Evolutionary conservation across 2,797 vertebrate species (phyloP).

Genomic region (Microctenopoma steveboyesi): DNA sequence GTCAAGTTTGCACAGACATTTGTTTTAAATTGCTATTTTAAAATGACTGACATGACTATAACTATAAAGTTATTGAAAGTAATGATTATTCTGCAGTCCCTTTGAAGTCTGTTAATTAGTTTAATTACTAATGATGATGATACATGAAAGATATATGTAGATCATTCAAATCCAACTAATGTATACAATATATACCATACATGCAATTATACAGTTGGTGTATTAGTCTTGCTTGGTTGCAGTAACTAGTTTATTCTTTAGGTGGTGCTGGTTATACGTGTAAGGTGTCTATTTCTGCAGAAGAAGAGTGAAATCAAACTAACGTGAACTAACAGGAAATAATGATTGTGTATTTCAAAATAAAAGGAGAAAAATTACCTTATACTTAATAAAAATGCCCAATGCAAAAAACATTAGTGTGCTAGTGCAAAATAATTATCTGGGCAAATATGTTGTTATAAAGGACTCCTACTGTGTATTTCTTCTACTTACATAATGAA

Average conservation of each 20-base stretch:
- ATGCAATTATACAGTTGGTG: neutral
- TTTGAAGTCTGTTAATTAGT: neutral
- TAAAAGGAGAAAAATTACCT: constrained; percentile 1
- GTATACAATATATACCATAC: neutral
- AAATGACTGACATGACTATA: neutral
- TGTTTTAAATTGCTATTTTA: neutral
- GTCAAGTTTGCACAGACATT: neutral
- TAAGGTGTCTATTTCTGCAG: neutral
- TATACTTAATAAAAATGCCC: too few species aligned
- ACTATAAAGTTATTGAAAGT: neutral
- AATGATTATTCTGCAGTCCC: neutral
- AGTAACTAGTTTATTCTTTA: constrained; percentile 2
- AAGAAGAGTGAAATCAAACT: neutral
- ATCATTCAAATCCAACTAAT: neutral
- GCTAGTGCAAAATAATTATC: too few species aligned
- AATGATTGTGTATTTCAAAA: neutral
- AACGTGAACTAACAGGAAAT: neutral
- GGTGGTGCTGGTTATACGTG: neutral
- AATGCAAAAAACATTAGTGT: too few species aligned
- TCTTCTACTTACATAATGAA: too few species aligned
- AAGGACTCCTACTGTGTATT: too few species aligned
- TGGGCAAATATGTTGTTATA: too few species aligned
- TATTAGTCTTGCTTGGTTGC: neutral
- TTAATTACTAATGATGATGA: neutral
- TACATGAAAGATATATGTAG: too few species aligned